Evolutionary conservation across 2,888 invertebrate species (phyloP).

Genomic region (Xestia rhomboidea): DNA sequence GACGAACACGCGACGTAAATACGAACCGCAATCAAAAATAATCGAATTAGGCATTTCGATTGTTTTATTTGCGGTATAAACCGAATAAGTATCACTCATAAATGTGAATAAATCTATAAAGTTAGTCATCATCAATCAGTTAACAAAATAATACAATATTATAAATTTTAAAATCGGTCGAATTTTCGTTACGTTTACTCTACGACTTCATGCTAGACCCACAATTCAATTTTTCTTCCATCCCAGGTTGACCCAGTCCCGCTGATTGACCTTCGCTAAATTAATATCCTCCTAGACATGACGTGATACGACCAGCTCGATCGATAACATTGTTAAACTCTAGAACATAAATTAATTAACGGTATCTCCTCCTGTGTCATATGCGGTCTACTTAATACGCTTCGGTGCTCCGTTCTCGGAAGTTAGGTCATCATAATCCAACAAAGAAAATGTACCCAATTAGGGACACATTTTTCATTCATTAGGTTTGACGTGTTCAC

Average conservation of each 20-base stretch:
- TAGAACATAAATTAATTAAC: conserved; percentile 64
- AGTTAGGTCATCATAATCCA: conserved; percentile 53
- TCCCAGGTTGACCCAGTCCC: conserved; percentile 46
- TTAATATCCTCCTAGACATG: conserved; percentile 58
- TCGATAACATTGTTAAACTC: conserved; percentile 68
- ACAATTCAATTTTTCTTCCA: conserved; percentile 15
- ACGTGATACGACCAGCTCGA: conserved; percentile 44
- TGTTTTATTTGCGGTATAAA: too few species aligned
- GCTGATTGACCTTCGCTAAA: conserved; percentile 56
- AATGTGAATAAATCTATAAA: too few species aligned
- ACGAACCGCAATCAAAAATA: too few species aligned
- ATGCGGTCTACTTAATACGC: conserved; percentile 56
- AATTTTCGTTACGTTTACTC: neutral
- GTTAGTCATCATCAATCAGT: too few species aligned
- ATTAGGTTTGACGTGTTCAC: conserved; percentile 27
- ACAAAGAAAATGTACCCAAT: conserved; percentile 44
- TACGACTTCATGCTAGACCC: neutral
- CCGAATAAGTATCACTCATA: too few species aligned
- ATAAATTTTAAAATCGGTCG: neutral
- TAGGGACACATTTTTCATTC: conserved; percentile 37
- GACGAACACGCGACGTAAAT: too few species aligned
- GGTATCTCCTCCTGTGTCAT: conserved; percentile 59
- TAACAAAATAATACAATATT: too few species aligned
- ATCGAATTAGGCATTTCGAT: too few species aligned
- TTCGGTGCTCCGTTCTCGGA: conserved; percentile 45